Base-by-base conservation (phyloP, 2,797 vertebrate species). In the Gallinago nigripennis region DNA sequence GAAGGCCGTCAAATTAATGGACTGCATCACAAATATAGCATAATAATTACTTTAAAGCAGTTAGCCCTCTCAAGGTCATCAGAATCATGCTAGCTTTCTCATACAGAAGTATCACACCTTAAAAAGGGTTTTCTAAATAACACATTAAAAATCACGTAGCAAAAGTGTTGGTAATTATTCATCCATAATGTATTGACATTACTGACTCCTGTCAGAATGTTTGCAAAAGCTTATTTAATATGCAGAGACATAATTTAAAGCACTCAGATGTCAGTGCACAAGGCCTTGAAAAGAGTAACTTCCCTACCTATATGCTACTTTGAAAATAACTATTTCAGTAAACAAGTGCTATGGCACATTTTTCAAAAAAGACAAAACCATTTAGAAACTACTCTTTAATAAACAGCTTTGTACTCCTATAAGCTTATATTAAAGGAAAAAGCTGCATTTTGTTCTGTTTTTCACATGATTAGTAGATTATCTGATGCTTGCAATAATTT, bases 321-420 rank as follows among this genome's bases (percentile, higher is more conserved):
- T 50, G 58, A 90, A 95, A 95, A 84, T 6, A 61, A 58, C 4
- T 56, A 30, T 33, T 90, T 85, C 41, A 35, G 12, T 37, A 72
- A 63, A 51, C 37, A 77, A 61, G 3, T 17, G 13, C 13, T 76
- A 23, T 33, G 31, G 6, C 25, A 64, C 25, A 50, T 37, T 88
- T 65, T 87, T 81, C 31, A 60, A 35, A 87, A 82, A 76, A 14
- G 8, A 70, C 11, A 66, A n/a, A 53, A 81, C 4, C 1, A 57
- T 80, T 78, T 33, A 87, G 7, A 73, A 88, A 19, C 20, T 71
- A 12, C 2, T 60, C 33, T 65, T 81, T 86, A 82, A 51, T 70
- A 16, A 91, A 65, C 1, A 69, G 9, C 4, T 61, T n/a, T 69
- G 31, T 30, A 68, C 3, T 81, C 86, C 27, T 54, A 18, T 45